phyloP scores from a whole-genome alignment of 1,140 invertebrate genomes.

The Zaprionus inermis region DNA sequence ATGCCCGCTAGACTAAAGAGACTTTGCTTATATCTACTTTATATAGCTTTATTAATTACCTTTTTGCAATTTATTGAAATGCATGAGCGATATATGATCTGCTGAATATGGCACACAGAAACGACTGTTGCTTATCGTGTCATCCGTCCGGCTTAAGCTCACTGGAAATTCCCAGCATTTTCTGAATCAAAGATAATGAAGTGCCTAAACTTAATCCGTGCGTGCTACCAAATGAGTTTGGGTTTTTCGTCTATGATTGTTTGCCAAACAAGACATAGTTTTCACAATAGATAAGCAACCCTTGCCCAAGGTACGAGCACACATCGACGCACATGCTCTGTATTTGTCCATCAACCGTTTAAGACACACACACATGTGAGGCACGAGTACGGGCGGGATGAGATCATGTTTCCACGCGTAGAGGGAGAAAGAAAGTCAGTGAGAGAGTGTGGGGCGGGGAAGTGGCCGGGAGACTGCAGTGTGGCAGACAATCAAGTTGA shows the following conservation, averaged over 20 bases:
- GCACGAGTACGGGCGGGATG: slow-evolving; percentile 11
- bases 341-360: slow-evolving; percentile 31
- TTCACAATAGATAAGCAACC: slow-evolving; percentile 25
- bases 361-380: slow-evolving; percentile 28
- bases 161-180: background rate
- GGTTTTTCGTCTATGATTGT: slow-evolving; percentile 20
- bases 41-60: no score
- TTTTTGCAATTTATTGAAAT: no score
- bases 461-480: background rate
- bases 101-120: background rate
- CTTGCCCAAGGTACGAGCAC: slow-evolving; percentile 37
- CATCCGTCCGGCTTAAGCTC: background rate
- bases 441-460: background rate
- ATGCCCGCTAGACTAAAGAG: no score
- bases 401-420: slow-evolving; percentile 66
- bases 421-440: background rate
- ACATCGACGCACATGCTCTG: background rate
- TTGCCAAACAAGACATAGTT: slow-evolving; percentile 1
- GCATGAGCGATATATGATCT: no score
- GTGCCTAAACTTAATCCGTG: slow-evolving; percentile 28
- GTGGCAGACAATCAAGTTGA: slow-evolving; percentile 26
- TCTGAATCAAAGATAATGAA: slow-evolving; percentile 6
- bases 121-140: background rate
- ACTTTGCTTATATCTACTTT: no score
- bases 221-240: slow-evolving; percentile 7